Evolutionary conservation across 1,140 invertebrate species (phyloP).

Genomic region (Procambarus virginalis): DNA sequence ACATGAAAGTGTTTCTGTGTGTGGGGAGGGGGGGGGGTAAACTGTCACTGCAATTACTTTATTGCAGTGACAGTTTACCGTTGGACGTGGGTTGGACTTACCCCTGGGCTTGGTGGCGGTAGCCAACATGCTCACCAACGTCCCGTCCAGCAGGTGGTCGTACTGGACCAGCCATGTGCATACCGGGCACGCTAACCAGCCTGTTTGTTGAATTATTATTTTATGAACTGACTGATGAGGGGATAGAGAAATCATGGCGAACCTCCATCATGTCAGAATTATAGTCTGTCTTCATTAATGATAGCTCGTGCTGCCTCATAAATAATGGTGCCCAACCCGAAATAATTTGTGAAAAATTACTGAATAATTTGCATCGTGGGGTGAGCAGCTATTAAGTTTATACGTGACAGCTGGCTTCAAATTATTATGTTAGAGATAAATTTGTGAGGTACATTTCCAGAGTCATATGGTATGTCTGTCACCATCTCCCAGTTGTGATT

Average conservation of each 20-base stretch:
- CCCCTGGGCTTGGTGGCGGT: too few relatives aligned
- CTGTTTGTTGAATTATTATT: not conserved
- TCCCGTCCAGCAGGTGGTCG: too few relatives aligned
- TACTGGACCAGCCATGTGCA: too few relatives aligned
- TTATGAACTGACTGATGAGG: conserved; percentile 1
- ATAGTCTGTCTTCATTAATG: conserved; percentile 58
- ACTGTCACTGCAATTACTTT: too few relatives aligned
- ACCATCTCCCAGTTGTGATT: too few relatives aligned
- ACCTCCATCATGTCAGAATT: conserved; percentile 43
- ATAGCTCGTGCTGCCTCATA: conserved; percentile 38
- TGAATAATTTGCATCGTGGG: conserved; percentile 41
- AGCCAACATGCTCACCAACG: too few relatives aligned
- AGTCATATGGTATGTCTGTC: too few relatives aligned
- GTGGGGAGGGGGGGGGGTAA: too few relatives aligned
- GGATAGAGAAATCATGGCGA: conserved; percentile 40
- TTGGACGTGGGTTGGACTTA: too few relatives aligned
- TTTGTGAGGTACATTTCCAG: too few relatives aligned
- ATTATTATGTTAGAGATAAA: not conserved
- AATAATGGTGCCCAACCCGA: conserved; percentile 46
- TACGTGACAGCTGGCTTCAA: conserved; percentile 12
- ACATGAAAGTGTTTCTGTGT: too few relatives aligned
- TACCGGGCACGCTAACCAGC: not conserved
- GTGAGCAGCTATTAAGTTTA: conserved; percentile 28
- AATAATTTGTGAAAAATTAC: conserved; percentile 54
- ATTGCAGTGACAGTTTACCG: too few relatives aligned